Percentiles rank a stretch among this genome's conserved stretches.
Evolutionary conservation across 2,797 vertebrate genomes (phyloP).

Genomic region (Atherinosoma microstoma): DNA sequence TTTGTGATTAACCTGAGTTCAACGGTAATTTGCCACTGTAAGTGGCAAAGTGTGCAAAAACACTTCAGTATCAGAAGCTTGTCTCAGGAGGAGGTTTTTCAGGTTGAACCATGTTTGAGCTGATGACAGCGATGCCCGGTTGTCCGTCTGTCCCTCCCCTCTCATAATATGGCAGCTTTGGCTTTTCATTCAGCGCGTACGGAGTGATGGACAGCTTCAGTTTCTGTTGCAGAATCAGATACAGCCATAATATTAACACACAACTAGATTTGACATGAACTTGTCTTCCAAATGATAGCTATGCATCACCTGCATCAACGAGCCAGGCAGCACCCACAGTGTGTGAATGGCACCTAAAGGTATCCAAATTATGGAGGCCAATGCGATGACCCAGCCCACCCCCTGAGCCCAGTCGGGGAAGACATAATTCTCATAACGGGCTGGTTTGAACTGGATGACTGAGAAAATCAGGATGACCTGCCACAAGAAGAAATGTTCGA

Average conservation of each 20-base stretch:
- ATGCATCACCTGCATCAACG: constrained; percentile 74
- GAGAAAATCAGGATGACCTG: constrained; percentile 85
- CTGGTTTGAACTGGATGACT: constrained; percentile 84
- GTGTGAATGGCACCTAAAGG: constrained; percentile 82
- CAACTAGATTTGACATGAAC: neutral
- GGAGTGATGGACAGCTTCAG: constrained; percentile 79
- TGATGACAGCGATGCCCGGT: constrained; percentile 46
- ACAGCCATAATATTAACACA: neutral
- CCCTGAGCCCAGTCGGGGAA: constrained; percentile 86
- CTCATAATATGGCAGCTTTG: constrained; percentile 63
- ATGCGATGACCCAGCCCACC: constrained; percentile 82
- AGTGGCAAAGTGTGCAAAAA: constrained; percentile 15
- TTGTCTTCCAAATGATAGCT: neutral
- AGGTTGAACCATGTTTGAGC: constrained; percentile 22
- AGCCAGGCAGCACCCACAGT: constrained; percentile 82
- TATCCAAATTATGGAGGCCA: constrained; percentile 86
- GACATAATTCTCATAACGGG: constrained; percentile 77
- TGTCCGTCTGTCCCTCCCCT: constrained; percentile 37
- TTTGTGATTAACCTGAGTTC: constrained; percentile 28
- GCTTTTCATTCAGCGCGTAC: constrained; percentile 59
- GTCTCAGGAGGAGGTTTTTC: constrained; percentile 65
- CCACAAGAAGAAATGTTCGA: neutral
- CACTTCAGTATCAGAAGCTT: constrained; percentile 55
- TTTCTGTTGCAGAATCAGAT: constrained; percentile 65
- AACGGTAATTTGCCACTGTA: neutral